Evolutionary conservation across 2,797 vertebrate genomes (phyloP), one percentile per base, ranked within the genome.

Genomic region (Myotis planiceps): DNA sequence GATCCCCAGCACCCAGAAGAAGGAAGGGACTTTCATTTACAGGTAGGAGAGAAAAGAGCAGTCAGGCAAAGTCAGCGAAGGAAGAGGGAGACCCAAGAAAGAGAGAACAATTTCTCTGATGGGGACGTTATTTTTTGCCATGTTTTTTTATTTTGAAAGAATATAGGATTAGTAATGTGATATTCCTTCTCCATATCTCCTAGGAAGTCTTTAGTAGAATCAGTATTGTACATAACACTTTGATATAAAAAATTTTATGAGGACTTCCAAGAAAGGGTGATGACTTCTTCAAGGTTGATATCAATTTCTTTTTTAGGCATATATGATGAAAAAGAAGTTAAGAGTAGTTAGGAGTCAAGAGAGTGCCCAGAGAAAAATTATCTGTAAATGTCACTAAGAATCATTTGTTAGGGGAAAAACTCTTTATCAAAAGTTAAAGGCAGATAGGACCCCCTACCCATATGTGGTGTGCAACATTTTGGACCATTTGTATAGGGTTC

Each of bases 191-290:
- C 34, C 8, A 2, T 63, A 27, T 65, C 5, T 65, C 45, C 82
- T 74, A 65, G 37, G 58, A 92, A 92, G 45, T 47, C 55, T 66
- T 92, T 34, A 88, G n/a, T 60, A 71, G 76, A 85, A 51, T 76
- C 47, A 34, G 47, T 12, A 53, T 49, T 76, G 27, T 6, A 2
- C 12, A 42, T 65, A 21, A 55, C 9, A 71, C 21, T 95, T 83
- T 37, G 6, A 13, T 89, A 47, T 2, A 72, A 68, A 9, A 94
- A 16, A 6, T 76, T 74, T 71, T 75, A 81, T 42, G 45, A 80
- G 37, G 6, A 79, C 84, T 88, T 66, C 13, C 6, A 85, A 85
- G 60, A 68, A 60, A 8, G 63, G 16, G 49, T 76, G 23, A 75
- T 79, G 29, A 90, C 37, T 53, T 88, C 49, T 95, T 93, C 47